Conservation (phyloP, 2,797 vertebrate genomes). For the Heterohyrax brucei region DNA sequence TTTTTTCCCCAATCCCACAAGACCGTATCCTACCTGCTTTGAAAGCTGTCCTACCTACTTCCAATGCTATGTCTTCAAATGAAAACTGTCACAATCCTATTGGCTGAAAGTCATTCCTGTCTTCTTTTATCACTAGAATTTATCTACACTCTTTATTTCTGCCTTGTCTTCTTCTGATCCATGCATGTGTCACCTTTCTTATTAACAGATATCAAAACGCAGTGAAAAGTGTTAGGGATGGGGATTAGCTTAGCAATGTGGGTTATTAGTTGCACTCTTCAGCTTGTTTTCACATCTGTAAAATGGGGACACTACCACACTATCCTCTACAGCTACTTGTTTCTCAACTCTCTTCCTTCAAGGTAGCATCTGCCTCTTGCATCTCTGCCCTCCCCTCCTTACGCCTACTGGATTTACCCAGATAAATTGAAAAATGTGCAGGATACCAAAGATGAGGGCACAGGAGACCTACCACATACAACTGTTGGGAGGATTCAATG, state of each 20-base stretch:
- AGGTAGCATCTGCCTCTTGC: neutral
- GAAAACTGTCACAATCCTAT: neutral
- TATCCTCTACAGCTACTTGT: neutral
- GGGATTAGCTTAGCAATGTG: neutral
- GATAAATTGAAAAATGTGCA: neutral
- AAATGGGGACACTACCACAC: neutral
- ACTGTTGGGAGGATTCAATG: neutral
- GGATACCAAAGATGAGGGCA: neutral
- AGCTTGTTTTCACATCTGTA: neutral
- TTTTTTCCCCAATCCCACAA: neutral
- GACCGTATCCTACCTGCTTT: neutral
- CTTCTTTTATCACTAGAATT: neutral
- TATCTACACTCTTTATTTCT: neutral
- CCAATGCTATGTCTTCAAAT: neutral
- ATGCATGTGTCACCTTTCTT: neutral
- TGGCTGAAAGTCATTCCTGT: neutral
- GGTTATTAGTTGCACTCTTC: neutral
- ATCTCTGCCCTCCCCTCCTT: neutral
- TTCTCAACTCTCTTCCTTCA: neutral
- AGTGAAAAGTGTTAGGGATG: neutral
- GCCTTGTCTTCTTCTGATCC: neutral
- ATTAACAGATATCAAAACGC: neutral
- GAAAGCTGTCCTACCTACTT: neutral
- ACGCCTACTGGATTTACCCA: neutral
- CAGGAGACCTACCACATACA: neutral